Conservation (phyloP, 2,113 vertebrate species). For the Megalops atlanticus region DNA sequence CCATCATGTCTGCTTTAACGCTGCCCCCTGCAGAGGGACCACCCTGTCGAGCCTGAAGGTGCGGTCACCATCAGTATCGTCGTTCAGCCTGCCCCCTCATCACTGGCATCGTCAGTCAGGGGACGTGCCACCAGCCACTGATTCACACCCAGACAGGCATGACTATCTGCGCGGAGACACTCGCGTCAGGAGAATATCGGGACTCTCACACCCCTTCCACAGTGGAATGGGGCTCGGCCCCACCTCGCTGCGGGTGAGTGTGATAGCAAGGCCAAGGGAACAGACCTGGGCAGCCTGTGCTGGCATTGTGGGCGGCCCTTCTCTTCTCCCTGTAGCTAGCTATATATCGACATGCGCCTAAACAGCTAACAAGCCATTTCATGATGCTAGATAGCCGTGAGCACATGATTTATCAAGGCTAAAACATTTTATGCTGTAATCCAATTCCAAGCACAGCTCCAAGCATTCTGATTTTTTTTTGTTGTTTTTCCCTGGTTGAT, state of each 20-base stretch:
- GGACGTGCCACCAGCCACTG: not conserved
- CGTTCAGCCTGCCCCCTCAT: not conserved
- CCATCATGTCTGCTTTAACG: constrained; percentile 1
- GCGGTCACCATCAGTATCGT: not conserved
- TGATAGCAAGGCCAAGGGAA: not conserved
- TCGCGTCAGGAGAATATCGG: not conserved
- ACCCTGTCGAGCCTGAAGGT: not conserved
- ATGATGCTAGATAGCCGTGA: not conserved
- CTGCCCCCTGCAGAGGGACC: no score
- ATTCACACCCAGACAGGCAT: not conserved
- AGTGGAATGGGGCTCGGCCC: no score
- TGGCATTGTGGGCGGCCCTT: not conserved
- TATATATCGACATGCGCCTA: not conserved
- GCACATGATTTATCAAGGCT: not conserved
- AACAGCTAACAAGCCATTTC: not conserved
- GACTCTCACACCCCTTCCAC: not conserved
- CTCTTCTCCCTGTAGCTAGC: not conserved
- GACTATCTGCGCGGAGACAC: not conserved
- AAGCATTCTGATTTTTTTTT: not conserved
- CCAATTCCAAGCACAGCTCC: not conserved
- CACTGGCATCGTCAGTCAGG: not conserved
- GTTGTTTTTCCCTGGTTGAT: not conserved
- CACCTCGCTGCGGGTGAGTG: not conserved
- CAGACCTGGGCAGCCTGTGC: not conserved
- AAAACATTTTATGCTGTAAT: not conserved